Evolutionary conservation across 2,888 invertebrate species (phyloP), one percentile per base, ranked within the genome.

Genomic region (Apamea crenata): DNA sequence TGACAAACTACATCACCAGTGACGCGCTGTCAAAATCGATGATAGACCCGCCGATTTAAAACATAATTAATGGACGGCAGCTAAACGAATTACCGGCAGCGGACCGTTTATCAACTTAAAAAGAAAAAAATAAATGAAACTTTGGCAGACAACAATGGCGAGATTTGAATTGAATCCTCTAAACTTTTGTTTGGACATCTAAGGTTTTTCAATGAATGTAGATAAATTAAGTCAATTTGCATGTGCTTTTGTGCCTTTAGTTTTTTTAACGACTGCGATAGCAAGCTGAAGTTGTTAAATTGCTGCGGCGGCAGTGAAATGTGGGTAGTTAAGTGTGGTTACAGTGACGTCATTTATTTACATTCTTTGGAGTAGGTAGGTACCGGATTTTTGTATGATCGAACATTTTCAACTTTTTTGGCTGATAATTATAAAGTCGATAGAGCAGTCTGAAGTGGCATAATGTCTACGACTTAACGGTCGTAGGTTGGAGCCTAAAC

Each of bases 141-240:
- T 88, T 90, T 89, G 92, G 92, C 95, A 96, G 96, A 96, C 96
- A 96, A 96, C 96, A 96, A 96, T 96, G 93, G 92, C 91, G 90
- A 88, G 91, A 95, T 95, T 96, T 95, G 95, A 96, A 96, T 96
- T 94, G 95, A 95, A 96, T 95, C 92, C 89, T 93, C 92, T 92
- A 92, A 93, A 91, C 91, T 93, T 93, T 92, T 91, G 90, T 90
- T 91, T 90, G 90, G 91, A 91, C 92, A 91, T 94, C 94, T 94
- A 94, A 91, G 93, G 90, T 93, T 93, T 92, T 92, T 91, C 89
- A 90, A 90, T 90, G 92, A 90, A 85, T 77, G 88, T 90, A 90
- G 83, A 90, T 88, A 90, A 88, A 91, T 90, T 88, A 91, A 91
- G 86, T 89, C 82, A 87, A 90, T 87, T 89, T 87, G 85, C 89